Evolutionary conservation across 1,140 invertebrate species (phyloP), one percentile per base, ranked within the genome.

Genomic region (Charaxes varanes): DNA sequence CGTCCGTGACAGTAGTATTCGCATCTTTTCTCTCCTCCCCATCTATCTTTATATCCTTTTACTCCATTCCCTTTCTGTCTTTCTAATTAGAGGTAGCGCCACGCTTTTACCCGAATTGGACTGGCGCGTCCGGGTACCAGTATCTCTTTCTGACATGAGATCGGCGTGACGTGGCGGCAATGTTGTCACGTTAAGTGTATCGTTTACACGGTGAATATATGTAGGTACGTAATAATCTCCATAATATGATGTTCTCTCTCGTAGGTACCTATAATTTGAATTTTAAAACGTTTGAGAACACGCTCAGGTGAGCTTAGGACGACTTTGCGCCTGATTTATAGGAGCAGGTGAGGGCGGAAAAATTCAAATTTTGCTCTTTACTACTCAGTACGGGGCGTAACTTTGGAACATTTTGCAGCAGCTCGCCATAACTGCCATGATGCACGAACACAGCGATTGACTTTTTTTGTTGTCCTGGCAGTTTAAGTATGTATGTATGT

Each of bases 251-350:
- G 42, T 50, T 54, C 44, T 14, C 37, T 38, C 40, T 57, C 50
- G 43, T 55, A 54, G 46, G 56, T 49, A 47, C 44, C 50, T 59
- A 62, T 72, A 68, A 81, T 78, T 77, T 81, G 71, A 73, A 81
- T 77, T 81, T 81, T 77, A 81, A 76, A 73, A 67, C 64, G 65
- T 68, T 68, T 47, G 36, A 47, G 30, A 47, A 47, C 44, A 41
- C 59, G 58, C 60, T 63, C 57, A 35, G 36, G 37, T 65, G 71
- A 68, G 71, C 71, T 78, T 73, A 78, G 46, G 59, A 62, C 61
- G 73, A 67, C 67, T 70, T 78, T 72, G 47, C 62, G 53, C 54
- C 57, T 78, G 73, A 81, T 81, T 81, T 81, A 81, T 81, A 77
- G 65, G 62, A 64, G 40, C 67, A 81, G 73, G 71, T 78, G 74